Percentiles rank a stretch among this genome's conserved stretches.
Evolutionary conservation across 2,113 vertebrate species (phyloP).

Genomic region (Microcebus ravelobensis): DNA sequence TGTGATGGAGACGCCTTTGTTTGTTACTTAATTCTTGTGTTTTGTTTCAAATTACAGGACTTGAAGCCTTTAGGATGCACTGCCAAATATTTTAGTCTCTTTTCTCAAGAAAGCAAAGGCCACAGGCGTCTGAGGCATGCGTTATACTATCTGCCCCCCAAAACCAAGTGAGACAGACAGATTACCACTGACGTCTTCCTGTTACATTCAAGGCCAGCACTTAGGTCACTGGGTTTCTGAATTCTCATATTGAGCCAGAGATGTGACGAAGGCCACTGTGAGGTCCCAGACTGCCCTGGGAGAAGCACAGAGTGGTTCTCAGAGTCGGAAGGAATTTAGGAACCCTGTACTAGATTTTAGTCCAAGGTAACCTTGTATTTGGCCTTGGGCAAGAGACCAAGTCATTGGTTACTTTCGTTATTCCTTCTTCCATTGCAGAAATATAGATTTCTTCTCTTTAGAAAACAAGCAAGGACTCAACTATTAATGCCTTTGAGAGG

Average conservation of each 20-base stretch:
- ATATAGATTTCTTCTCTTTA: background rate
- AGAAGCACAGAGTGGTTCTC: background rate
- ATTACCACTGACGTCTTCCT: conserved; percentile 30
- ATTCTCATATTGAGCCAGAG: conserved; percentile 35
- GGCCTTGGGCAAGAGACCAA: conserved; percentile 45
- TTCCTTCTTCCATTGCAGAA: background rate
- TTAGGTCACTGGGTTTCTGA: conserved; percentile 54
- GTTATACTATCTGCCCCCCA: background rate
- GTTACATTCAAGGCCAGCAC: conserved; percentile 37
- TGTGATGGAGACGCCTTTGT: background rate
- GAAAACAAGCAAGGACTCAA: background rate
- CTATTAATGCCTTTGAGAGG: background rate
- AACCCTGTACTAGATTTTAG: background rate
- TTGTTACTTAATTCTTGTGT: conserved; percentile 32
- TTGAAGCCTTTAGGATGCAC: background rate
- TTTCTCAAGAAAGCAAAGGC: conserved; percentile 54
- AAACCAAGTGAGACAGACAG: conserved; percentile 13
- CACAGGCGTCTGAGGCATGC: background rate
- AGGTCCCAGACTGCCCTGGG: background rate
- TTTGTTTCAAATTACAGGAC: conserved; percentile 63
- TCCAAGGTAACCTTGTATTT: background rate
- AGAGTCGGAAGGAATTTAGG: background rate
- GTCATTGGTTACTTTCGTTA: background rate
- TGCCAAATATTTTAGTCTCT: conserved; percentile 42
- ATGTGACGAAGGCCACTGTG: background rate